Base-by-base conservation (phyloP, 2,888 invertebrate species). In the Anarsia innoxiella region DNA sequence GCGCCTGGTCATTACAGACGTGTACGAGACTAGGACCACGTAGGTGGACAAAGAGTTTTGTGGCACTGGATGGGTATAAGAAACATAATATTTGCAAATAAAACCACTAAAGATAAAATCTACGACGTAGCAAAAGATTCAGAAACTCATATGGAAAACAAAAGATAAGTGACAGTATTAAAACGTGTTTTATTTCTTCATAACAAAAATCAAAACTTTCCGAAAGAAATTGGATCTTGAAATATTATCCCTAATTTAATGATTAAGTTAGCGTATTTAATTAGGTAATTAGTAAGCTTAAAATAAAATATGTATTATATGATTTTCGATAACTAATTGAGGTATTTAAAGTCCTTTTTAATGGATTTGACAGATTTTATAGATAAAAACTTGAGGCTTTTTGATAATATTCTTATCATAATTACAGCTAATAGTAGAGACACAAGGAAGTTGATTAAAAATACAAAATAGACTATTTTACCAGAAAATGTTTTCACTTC, bases 11-110 rank as follows among this genome's bases (percentile, higher is more conserved):
- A 76, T 77, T 78, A 74, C 58, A 41, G 52, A 50, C 51, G 49
- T 49, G 63, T 61, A 56, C 66, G 55, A 53, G 62, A 60, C 59
- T n/a, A n/a, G n/a, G n/a, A n/a, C n/a, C 66, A 67, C 66, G 68
- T 67, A 66, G 57, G 49, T 2, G 39, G 13, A 14, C 43, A 19
- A n/a, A 61, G 66, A 47, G 16, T 58, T 55, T 12, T 51, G 6
- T n/a, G 8, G 19, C 8, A 19, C 19, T 19, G 19, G 19, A 19
- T 19, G n/a, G n/a, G n/a, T n/a, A n/a, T n/a, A 19, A 5, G 19
- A 8, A 19, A 19, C 19, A 19, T 5, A 5, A 19, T 19, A 5
- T 19, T 19, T 19, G 3, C 8, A 19, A n/a, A n/a, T n/a, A n/a
- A n/a, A n/a, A n/a, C n/a, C n/a, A n/a, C n/a, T n/a, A n/a, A n/a